These are phyloP conservation scores for Lithobates pipiens DNA, from an alignment of 2,797 vertebrate genomes.

Conservation along the genomic window DNA sequence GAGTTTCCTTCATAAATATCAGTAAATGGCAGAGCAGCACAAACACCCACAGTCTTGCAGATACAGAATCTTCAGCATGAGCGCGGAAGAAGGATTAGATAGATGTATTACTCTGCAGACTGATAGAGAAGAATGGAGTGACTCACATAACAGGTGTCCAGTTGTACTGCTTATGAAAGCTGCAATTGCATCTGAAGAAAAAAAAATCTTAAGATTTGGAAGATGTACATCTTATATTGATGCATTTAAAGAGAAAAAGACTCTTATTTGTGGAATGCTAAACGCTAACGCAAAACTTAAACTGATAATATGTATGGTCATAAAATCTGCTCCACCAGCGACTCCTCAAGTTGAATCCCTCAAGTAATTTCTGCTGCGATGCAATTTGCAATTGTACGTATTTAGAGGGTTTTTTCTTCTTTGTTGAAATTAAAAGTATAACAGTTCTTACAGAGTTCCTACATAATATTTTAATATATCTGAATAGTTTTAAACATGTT, in stretches of 20 bases:
- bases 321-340: too few species aligned
- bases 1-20: slow-evolving; percentile 60
- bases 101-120: slow-evolving; percentile 24
- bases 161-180: slow-evolving; percentile 19
- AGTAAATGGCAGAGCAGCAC: slow-evolving; percentile 52
- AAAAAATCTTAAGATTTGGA: neutral
- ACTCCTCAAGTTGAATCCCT: too few species aligned
- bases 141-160: slow-evolving; percentile 53
- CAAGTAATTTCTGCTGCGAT: too few species aligned
- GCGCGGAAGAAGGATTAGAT: slow-evolving; percentile 33
- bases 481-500: too few species aligned
- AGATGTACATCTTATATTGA: neutral
- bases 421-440: too few species aligned
- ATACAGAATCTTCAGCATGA: slow-evolving; percentile 24
- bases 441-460: too few species aligned
- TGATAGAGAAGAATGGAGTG: slow-evolving; percentile 29
- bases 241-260: neutral
- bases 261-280: too few species aligned
- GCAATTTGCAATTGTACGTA: too few species aligned
- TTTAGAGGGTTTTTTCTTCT: too few species aligned
- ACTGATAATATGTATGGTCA: too few species aligned
- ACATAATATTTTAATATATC: too few species aligned
- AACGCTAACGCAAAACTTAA: too few species aligned
- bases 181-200: neutral
- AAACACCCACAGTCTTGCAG: slow-evolving; percentile 59